Conservation (phyloP, 2,797 vertebrate species). For the Acridotheres tristis region DNA sequence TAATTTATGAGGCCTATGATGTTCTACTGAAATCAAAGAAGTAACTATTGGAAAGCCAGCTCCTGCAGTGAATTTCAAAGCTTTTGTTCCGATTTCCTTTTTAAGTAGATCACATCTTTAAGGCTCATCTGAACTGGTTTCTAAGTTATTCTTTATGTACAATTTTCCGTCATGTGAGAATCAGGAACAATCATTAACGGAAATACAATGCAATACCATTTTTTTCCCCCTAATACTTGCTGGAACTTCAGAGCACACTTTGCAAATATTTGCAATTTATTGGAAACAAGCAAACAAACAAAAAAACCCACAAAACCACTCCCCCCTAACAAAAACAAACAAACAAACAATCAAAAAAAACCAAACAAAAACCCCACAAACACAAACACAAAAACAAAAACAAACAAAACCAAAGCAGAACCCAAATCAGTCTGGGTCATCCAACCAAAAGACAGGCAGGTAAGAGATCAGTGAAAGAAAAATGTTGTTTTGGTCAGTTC, state of each 20-base stretch:
- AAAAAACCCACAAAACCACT: neutral
- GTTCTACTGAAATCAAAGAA: conserved; percentile 2
- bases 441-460: neutral
- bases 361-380: no score
- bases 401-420: neutral
- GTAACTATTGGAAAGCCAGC: neutral
- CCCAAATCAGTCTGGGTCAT: accelerated
- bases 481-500: neutral
- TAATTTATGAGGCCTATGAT: neutral
- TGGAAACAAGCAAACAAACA: neutral
- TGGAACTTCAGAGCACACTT: neutral
- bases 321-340: neutral
- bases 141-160: neutral
- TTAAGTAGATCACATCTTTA: neutral
- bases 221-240: neutral
- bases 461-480: neutral
- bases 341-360: no score
- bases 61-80: neutral
- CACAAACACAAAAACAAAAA: no score
- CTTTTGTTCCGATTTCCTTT: neutral
- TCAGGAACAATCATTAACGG: neutral
- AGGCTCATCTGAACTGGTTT: neutral
- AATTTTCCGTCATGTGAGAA: neutral
- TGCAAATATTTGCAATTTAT: neutral
- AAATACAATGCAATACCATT: accelerated